Evolutionary conservation across 2,113 vertebrate species (phyloP).

Genomic region (Dicerorhinus sumatrensis): DNA sequence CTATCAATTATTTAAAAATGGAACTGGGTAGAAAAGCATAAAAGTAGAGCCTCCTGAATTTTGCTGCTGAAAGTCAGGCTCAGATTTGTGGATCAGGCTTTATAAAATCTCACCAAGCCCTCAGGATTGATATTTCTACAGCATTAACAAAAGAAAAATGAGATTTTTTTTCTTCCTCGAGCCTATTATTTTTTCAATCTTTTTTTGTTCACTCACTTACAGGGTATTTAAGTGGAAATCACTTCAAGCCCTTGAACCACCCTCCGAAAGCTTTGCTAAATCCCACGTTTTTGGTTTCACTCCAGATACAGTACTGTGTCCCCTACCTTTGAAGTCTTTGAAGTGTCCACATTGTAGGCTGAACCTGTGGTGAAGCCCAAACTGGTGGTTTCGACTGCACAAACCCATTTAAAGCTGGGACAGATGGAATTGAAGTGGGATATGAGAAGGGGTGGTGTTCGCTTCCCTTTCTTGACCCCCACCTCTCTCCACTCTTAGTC

Average conservation of each 20-base stretch:
- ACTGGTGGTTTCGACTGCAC: slow-evolving; percentile 76
- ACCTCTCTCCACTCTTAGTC: slow-evolving; percentile 78
- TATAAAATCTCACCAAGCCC: slow-evolving; percentile 71
- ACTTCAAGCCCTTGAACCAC: slow-evolving; percentile 70
- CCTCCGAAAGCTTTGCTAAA: slow-evolving; percentile 82
- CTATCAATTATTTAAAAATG: slow-evolving; percentile 75
- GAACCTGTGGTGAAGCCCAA: slow-evolving; percentile 82
- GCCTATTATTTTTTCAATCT: slow-evolving; percentile 67
- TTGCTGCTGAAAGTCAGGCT: slow-evolving; percentile 60
- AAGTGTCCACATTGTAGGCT: slow-evolving; percentile 82
- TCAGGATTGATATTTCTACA: slow-evolving; percentile 75
- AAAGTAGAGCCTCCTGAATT: slow-evolving; percentile 71
- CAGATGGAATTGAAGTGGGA: slow-evolving; percentile 75
- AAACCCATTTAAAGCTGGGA: slow-evolving; percentile 76
- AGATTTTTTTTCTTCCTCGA: slow-evolving; percentile 59
- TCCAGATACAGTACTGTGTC: slow-evolving; percentile 77
- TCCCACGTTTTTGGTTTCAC: slow-evolving; percentile 79
- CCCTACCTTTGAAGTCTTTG: slow-evolving; percentile 87
- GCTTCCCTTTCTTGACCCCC: slow-evolving; percentile 81
- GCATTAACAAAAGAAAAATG: slow-evolving; percentile 76
- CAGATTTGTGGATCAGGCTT: slow-evolving; percentile 68
- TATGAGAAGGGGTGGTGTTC: slow-evolving; percentile 72
- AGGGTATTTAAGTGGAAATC: slow-evolving; percentile 77
- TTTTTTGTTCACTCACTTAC: slow-evolving; percentile 70
- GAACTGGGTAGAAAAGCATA: slow-evolving; percentile 47